Percentiles rank a stretch among this genome's conserved stretches.
phyloP scores from a whole-genome alignment of 2,113 vertebrate species.

The Nothocercus julius region DNA sequence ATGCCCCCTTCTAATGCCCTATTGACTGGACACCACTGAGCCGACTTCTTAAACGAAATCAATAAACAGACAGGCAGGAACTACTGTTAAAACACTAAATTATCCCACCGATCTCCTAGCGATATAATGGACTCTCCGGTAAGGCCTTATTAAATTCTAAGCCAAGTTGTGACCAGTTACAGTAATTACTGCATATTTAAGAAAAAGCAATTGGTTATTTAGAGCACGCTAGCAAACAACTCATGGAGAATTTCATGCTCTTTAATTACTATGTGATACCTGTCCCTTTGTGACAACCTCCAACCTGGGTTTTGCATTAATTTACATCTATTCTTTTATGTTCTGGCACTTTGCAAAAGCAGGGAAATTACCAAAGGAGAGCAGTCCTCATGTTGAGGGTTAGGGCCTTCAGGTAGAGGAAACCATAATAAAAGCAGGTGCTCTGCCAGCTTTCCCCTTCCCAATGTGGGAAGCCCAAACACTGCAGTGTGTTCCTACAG shows the following conservation, averaged over 20 bases:
- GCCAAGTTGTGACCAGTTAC: constrained; percentile 62
- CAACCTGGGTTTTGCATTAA: constrained; percentile 63
- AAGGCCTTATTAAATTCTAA: constrained; percentile 64
- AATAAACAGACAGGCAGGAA: neutral
- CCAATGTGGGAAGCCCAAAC: neutral
- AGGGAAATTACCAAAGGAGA: neutral
- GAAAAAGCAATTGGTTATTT: constrained; percentile 60
- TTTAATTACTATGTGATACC: constrained; percentile 69
- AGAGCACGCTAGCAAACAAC: constrained; percentile 58
- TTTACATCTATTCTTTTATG: constrained; percentile 44
- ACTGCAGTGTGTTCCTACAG: neutral
- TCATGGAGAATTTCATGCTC: constrained; percentile 54
- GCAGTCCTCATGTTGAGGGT: neutral
- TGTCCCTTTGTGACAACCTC: constrained; percentile 49
- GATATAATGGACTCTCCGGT: constrained; percentile 45
- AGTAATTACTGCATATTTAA: constrained; percentile 71
- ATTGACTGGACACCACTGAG: accelerated
- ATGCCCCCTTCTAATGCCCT: neutral
- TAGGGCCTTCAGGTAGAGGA: neutral
- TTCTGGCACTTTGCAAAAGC: constrained; percentile 13
- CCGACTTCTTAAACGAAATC: neutral
- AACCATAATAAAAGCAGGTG: neutral
- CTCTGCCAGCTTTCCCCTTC: neutral
- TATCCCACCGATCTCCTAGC: neutral
- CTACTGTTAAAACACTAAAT: neutral